Base-by-base conservation (phyloP, 2,113 vertebrate genomes). In the Phoenicopterus ruber region DNA sequence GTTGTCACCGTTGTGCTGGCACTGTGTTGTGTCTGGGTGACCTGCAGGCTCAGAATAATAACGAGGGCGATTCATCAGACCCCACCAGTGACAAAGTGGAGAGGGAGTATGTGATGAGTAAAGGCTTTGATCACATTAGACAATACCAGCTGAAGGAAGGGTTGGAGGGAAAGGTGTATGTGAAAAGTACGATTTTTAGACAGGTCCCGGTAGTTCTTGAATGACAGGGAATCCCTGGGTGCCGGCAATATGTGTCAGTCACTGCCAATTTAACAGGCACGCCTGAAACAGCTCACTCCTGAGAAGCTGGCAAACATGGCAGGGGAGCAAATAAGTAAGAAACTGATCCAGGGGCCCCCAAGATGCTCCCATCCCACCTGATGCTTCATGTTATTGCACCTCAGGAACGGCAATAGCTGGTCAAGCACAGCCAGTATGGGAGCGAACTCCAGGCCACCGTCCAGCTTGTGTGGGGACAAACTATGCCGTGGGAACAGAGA, bases 11-110 rank as follows among this genome's bases (percentile, higher is more conserved):
- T 73, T 93, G 82, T 76, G 86, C 90, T 92, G 86, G 82, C 93
- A 91, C 84, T 54, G n/a, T 87, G 78, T 83, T 93, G 78, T 90
- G 87, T 90, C 87, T 94, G 83, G 54, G 82, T 93, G 94, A 97
- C 95, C 93, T 90, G 90, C 80, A 78, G 93, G 93, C 93, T 93
- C 91, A 86, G 87, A 96, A 94, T 96, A 96, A 92, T 96, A 96
- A 96, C 0, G 3, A 96, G 40, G 52, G 65, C 62, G 20, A 94
- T 82, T 93, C 96, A 91, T 94, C 93, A 96, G 90, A 71, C 63
- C 95, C 81, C 62, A 91, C 66, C 57, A 82, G n/a, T 20, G 1
- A 96, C 91, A 82, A 96, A 96, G 80, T 76, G 85, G 81, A 91
- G 88, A 91, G 73, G 47, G 83, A 95, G 47, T 76, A 42, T 71